phyloP scores from a whole-genome alignment of 2,113 vertebrate species.

The Excalfactoria chinensis region DNA sequence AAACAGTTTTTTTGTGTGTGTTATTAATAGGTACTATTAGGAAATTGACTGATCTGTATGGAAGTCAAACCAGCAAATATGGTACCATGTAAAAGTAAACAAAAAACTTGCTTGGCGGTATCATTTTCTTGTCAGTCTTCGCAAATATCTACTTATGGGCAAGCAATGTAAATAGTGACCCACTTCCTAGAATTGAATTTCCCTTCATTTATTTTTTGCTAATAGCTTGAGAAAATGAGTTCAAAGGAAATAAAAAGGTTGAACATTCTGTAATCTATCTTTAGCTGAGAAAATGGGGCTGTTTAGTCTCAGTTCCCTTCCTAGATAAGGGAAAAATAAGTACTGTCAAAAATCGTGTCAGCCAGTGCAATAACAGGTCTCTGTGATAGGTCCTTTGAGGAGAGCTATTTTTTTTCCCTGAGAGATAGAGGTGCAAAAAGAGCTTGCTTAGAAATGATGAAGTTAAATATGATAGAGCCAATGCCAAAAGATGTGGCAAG shows the following conservation, averaged over 20 bases:
- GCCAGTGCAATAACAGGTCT: not conserved
- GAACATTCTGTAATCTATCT: not conserved
- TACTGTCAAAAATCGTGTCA: not conserved
- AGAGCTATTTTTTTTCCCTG: not conserved
- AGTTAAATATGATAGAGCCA: not conserved
- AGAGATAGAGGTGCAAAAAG: not conserved
- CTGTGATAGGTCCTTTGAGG: not conserved
- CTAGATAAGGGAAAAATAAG: not conserved
- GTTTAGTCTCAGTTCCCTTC: not conserved
- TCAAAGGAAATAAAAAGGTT: not conserved
- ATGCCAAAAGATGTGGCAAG: not conserved
- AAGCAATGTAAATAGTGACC: not conserved
- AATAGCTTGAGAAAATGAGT: not conserved
- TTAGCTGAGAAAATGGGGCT: not conserved
- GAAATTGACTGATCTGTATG: not conserved
- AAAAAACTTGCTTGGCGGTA: slow-evolving; percentile 14
- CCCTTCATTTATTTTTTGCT: not conserved
- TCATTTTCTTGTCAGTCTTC: not conserved
- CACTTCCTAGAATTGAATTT: slow-evolving; percentile 6
- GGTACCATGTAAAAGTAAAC: not conserved
- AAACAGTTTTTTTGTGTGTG: not conserved
- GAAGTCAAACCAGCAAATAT: not conserved
- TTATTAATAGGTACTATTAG: not conserved
- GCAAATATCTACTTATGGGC: not conserved
- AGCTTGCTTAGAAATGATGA: not conserved